Evolutionary conservation across 2,888 invertebrate species (phyloP).

Genomic region (Choristoneura rosaceana): DNA sequence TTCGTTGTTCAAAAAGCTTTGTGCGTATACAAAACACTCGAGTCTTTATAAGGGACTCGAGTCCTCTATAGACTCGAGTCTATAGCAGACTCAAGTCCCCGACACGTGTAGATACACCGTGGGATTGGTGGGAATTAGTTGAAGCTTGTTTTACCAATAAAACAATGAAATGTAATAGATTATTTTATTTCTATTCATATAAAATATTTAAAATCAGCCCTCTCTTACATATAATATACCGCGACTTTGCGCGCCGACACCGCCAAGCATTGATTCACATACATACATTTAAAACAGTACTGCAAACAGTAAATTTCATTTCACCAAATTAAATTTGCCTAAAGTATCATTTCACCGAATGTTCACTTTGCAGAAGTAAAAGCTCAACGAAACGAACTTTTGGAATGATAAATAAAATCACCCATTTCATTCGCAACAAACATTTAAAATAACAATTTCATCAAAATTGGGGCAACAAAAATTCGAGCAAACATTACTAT

Average conservation of each 20-base stretch:
- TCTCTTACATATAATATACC: slow-evolving; percentile 24
- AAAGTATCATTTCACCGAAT: neutral
- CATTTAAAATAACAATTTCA: neutral
- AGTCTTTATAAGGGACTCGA: too few species aligned
- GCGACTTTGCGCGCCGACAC: slow-evolving; percentile 16
- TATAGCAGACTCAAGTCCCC: too few species aligned
- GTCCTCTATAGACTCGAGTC: too few species aligned
- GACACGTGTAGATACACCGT: too few species aligned
- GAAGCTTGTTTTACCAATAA: slow-evolving; percentile 28
- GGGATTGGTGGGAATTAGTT: neutral
- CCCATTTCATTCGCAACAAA: neutral
- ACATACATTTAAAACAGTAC: neutral
- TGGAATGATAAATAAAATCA: neutral
- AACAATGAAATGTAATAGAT: slow-evolving; percentile 44
- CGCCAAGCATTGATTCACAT: slow-evolving; percentile 1
- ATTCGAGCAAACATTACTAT: neutral
- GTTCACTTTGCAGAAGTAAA: neutral
- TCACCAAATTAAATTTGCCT: neutral
- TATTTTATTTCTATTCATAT: slow-evolving; percentile 48
- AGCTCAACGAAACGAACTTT: neutral
- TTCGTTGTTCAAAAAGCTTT: too few species aligned
- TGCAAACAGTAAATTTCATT: neutral
- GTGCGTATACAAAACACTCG: too few species aligned
- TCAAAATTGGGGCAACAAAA: neutral
- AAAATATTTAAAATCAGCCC: slow-evolving; percentile 47